phyloP scores from a whole-genome alignment of 2,797 vertebrate genomes.

The Chloroceryle inda region DNA sequence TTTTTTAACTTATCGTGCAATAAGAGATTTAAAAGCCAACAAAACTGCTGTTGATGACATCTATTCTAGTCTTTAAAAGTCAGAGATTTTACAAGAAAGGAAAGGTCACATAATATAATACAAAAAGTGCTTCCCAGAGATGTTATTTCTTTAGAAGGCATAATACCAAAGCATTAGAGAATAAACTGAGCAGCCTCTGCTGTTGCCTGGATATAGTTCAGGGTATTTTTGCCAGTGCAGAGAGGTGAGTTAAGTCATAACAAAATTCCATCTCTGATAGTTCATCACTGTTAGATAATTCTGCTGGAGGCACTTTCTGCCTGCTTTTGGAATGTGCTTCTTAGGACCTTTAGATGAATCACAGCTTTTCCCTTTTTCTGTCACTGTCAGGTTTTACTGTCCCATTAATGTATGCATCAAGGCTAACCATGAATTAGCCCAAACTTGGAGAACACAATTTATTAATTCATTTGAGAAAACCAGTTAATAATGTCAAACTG shows the following conservation, averaged over 20 bases:
- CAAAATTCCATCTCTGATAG: not conserved
- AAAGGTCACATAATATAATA: not conserved
- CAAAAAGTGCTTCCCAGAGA: not conserved
- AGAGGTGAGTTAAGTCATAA: not conserved
- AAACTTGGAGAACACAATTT: not conserved
- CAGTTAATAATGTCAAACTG: not conserved
- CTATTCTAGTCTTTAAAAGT: not conserved
- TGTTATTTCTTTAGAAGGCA: not conserved
- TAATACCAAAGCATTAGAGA: not conserved
- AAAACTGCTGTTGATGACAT: not conserved
- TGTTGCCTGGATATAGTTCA: not conserved
- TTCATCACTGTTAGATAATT: not conserved
- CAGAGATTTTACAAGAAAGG: not conserved
- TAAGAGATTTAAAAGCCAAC: not conserved
- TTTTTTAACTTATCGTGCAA: not conserved
- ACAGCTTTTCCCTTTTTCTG: not conserved
- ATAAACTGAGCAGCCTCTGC: not conserved
- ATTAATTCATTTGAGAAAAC: not conserved
- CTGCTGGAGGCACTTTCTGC: not conserved
- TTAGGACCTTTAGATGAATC: not conserved
- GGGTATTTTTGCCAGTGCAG: not conserved
- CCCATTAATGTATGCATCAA: not conserved
- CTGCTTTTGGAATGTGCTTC: not conserved
- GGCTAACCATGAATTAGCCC: not conserved
- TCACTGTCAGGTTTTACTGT: not conserved